Conservation (phyloP, 1,140 invertebrate species). For the Neotoxoptera formosana region DNA sequence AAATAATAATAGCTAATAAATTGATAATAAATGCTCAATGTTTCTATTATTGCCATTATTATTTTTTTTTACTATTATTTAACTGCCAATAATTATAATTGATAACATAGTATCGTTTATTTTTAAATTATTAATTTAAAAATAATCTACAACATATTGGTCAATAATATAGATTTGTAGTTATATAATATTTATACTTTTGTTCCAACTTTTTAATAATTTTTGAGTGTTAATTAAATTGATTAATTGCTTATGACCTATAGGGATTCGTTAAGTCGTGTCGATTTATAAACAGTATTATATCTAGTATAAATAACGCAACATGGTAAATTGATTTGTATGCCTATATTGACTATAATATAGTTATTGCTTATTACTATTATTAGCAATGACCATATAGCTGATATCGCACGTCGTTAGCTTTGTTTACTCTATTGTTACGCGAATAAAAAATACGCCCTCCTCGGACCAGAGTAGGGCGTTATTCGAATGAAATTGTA, state of each 20-base stretch:
- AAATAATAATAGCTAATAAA: neutral
- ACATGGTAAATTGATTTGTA: neutral
- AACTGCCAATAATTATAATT: neutral
- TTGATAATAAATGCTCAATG: neutral
- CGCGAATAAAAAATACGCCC: no score
- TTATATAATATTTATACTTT: neutral
- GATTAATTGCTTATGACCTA: neutral
- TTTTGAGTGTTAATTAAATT: neutral
- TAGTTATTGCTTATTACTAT: no score
- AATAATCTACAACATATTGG: neutral
- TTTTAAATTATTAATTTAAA: neutral
- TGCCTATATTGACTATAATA: neutral
- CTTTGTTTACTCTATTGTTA: no score
- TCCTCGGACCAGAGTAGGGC: no score
- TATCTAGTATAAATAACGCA: neutral
- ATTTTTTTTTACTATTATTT: neutral
- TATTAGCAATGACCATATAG: neutral
- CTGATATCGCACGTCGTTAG: neutral
- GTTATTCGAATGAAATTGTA: no score
- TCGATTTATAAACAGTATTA: neutral
- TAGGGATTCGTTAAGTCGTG: neutral
- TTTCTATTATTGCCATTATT: neutral
- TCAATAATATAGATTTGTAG: neutral
- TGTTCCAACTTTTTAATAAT: neutral
- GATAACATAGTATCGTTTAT: neutral